phyloP scores from a whole-genome alignment of 2,888 invertebrate genomes.

The Megaustenia siamemsis region DNA sequence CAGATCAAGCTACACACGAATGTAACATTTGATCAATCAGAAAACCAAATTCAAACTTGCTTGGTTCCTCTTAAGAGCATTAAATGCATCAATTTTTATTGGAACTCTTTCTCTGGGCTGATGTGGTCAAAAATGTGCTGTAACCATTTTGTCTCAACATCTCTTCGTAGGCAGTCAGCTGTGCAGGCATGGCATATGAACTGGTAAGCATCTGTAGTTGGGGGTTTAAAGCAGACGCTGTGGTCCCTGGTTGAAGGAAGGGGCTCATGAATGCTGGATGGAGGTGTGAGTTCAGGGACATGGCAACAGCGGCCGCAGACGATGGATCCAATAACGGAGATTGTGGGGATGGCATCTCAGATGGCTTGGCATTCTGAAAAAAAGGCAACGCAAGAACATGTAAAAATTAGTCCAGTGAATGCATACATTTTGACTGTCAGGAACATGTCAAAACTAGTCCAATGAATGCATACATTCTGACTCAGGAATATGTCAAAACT shows the following conservation, averaged over 20 bases:
- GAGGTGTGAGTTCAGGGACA: constrained; percentile 51
- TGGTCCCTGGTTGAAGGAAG: constrained; percentile 40
- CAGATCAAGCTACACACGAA: neutral
- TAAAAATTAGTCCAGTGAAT: neutral
- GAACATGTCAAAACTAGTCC: too few relatives aligned
- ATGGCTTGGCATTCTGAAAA: constrained; percentile 49
- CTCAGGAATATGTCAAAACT: too few relatives aligned
- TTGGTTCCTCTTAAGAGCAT: neutral
- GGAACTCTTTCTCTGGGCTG: neutral
- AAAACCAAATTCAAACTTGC: neutral
- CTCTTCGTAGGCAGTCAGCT: constrained; percentile 62
- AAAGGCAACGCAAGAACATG: neutral
- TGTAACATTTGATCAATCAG: constrained; percentile 17
- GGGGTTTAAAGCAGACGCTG: constrained; percentile 49
- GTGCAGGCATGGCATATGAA: constrained; percentile 59
- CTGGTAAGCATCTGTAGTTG: constrained; percentile 59
- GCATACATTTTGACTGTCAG: too few relatives aligned
- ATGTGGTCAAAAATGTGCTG: constrained; percentile 24
- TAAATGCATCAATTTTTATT: constrained; percentile 19
- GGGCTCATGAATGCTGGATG: constrained; percentile 62
- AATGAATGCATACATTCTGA: too few relatives aligned
- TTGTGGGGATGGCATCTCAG: constrained; percentile 19
- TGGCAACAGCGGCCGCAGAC: constrained; percentile 46
- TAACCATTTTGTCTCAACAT: constrained; percentile 60
- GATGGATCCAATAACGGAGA: constrained; percentile 41